Percentiles rank a stretch among this genome's conserved stretches.
Conservation (phyloP, 1,140 invertebrate genomes). For the Leguminivora glycinivorella region DNA sequence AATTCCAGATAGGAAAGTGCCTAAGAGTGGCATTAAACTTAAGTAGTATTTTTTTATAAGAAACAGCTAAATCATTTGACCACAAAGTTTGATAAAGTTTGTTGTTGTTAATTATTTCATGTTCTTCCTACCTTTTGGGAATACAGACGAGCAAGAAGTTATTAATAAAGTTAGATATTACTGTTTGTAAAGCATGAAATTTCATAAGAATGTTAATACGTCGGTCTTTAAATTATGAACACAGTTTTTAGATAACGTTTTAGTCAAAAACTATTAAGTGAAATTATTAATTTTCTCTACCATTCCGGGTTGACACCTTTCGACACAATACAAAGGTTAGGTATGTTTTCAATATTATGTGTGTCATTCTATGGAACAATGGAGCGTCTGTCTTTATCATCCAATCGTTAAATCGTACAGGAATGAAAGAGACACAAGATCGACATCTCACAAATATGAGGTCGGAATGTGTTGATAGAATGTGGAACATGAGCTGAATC, state of each 20-base stretch:
- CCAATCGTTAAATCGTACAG: slow-evolving; percentile 36
- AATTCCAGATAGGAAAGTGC: too few relatives aligned
- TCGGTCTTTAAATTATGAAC: neutral
- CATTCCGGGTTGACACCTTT: slow-evolving; percentile 1
- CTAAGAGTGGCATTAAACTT: too few relatives aligned
- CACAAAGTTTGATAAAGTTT: too few relatives aligned
- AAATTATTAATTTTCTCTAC: neutral
- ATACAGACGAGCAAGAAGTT: too few relatives aligned
- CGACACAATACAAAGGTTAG: slow-evolving; percentile 12
- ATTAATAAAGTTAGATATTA: too few relatives aligned
- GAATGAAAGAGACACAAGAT: slow-evolving; percentile 56
- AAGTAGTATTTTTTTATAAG: too few relatives aligned
- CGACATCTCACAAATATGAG: slow-evolving; percentile 52
- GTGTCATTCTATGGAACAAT: slow-evolving; percentile 76
- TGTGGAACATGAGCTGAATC: slow-evolving; percentile 65
- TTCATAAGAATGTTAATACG: too few relatives aligned
- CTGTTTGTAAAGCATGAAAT: too few relatives aligned
- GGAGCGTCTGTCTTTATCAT: slow-evolving; percentile 47
- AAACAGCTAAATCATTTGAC: too few relatives aligned
- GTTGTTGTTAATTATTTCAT: too few relatives aligned
- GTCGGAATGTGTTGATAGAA: slow-evolving; percentile 55
- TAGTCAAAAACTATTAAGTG: neutral
- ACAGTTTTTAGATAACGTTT: neutral
- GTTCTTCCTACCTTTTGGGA: too few relatives aligned
- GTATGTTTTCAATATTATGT: slow-evolving; percentile 53